Evolutionary conservation across 2,888 invertebrate species (phyloP), one percentile per base, ranked within the genome.

Genomic region (Acrobasis suavella): DNA sequence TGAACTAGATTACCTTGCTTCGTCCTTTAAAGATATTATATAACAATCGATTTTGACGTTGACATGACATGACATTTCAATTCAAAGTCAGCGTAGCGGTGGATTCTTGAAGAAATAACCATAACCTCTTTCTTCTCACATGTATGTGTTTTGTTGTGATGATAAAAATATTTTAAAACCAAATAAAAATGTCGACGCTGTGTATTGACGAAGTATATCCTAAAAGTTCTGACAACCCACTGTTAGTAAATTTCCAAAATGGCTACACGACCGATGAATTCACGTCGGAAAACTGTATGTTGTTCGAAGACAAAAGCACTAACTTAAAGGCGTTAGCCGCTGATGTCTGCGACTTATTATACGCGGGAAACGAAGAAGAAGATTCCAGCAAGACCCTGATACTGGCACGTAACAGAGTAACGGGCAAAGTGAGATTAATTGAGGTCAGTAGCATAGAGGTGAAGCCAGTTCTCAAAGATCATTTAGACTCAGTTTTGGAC

Each of bases 171-270:
- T 46, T 46, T 46, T 14, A 14, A 14, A 46, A n/a, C 6, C 7
- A 46, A 58, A 42, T 46, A 69, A 75, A 68, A 71, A 87, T 87
- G 86, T 72, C 82, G 9, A 75, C 83, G 70, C 65, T 89, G 38
- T 74, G 75, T 9, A 84, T 91, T 58, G 84, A 87, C 54, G 81
- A 85, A 51, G 85, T 87, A 1, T 77, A 65, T 60, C 72, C 82
- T 0, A 87, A 85, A 74, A 72, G 65, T 1, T 67, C 69, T 0
- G 63, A 71, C 0, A 81, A 81, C 62, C 85, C 86, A 0, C 70
- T 84, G 60, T 61, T 90, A 8, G 69, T 86, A 0, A 80, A 81
- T 62, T 91, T 91, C 59, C 89, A 87, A 77, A 90, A 91, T 72
- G 91, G 89, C 0, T 86, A 87, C 62, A 67, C 80, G 0, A 83